Percentiles rank a stretch among this genome's conserved stretches.
Evolutionary conservation across 1,140 invertebrate genomes (phyloP).

Genomic region (Phymastichus coffea): DNA sequence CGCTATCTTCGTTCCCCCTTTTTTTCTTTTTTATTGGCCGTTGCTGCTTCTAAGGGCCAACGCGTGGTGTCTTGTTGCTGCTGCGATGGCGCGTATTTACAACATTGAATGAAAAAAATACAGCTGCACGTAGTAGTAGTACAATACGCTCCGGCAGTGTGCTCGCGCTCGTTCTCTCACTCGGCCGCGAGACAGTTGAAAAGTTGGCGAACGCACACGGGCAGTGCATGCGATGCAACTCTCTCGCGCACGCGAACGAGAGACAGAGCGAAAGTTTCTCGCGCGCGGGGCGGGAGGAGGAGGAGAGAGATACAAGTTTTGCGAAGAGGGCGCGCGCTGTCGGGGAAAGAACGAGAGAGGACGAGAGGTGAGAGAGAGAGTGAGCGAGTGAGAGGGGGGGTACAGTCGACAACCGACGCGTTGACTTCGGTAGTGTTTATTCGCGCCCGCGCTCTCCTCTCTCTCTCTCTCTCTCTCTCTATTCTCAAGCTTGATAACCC

Average conservation of each 20-base stretch:
- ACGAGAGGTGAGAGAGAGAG: conserved; percentile 27
- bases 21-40: too few relatives aligned
- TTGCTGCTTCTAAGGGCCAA: neutral
- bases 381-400: conserved; percentile 39
- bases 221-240: conserved; percentile 17
- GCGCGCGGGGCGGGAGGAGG: conserved; percentile 1
- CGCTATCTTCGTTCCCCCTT: too few relatives aligned
- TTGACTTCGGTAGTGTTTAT: too few relatives aligned
- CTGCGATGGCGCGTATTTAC: neutral
- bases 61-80: neutral
- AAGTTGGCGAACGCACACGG: conserved; percentile 18
- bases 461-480: neutral
- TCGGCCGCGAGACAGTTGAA: neutral
- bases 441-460: conserved; percentile 15
- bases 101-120: neutral
- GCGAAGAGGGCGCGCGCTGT: too few relatives aligned
- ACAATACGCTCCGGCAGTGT: too few relatives aligned
- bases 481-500: neutral
- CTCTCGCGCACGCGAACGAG: neutral
- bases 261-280: conserved; percentile 3
- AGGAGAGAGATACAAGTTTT: conserved; percentile 13
- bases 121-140: neutral
- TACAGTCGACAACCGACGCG: conserved; percentile 56
- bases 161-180: too few relatives aligned
- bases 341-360: too few relatives aligned